Conservation (phyloP, 2,888 invertebrate genomes). For the Eupithecia dodoneata region DNA sequence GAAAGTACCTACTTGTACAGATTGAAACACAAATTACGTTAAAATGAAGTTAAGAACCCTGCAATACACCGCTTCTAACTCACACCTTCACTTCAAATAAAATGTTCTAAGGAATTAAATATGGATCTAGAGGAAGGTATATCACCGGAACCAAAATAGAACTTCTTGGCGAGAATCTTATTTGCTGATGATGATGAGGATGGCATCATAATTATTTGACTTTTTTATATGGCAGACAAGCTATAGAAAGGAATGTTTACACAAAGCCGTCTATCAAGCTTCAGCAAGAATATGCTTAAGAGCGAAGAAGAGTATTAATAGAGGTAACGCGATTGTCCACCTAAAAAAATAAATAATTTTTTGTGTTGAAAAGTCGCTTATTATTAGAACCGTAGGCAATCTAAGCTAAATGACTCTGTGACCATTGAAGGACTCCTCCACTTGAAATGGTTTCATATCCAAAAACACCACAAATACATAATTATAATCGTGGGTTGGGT, state of each 20-base stretch:
- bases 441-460: slow-evolving; percentile 57
- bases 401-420: slow-evolving; percentile 49
- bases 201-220: slow-evolving; percentile 69
- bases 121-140: slow-evolving; percentile 64
- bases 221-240: slow-evolving; percentile 59
- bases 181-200: slow-evolving; percentile 54
- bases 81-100: not conserved
- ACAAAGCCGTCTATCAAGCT: slow-evolving; percentile 60
- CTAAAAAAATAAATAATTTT: slow-evolving; percentile 59
- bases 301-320: slow-evolving; percentile 56
- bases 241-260: slow-evolving; percentile 70
- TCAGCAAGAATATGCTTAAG: slow-evolving; percentile 65
- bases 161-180: slow-evolving; percentile 55
- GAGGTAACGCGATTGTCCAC: slow-evolving; percentile 56
- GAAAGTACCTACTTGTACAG: too few relatives aligned
- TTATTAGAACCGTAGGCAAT: slow-evolving; percentile 63
- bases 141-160: slow-evolving; percentile 65
- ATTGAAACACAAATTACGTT: too few relatives aligned
- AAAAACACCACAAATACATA: slow-evolving; percentile 53
- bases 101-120: not conserved
- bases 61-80: too few relatives aligned
- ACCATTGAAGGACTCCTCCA: slow-evolving; percentile 71
- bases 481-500: slow-evolving; percentile 50
- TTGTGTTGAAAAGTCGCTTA: slow-evolving; percentile 68
- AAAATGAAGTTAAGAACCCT: too few relatives aligned